A percentile compares a stretch with the other conserved stretches of the same genome.
phyloP scores from a whole-genome alignment of 2,888 invertebrate species.

The Cybosia mesomella region DNA sequence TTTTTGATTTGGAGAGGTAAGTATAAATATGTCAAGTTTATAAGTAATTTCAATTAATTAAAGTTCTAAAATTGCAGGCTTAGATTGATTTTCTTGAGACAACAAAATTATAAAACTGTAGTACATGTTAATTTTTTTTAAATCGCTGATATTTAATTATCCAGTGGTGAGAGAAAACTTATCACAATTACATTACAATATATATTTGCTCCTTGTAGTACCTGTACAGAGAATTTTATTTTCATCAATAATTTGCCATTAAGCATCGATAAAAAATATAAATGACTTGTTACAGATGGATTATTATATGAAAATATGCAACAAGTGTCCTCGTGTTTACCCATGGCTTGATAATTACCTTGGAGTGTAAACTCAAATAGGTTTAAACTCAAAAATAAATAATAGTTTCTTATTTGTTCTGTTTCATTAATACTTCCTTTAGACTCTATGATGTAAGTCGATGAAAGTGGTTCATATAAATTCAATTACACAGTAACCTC shows the following conservation, averaged over 20 bases:
- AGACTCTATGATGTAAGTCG: background rate
- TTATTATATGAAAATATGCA: conserved; percentile 80
- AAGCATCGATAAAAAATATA: background rate
- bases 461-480: background rate
- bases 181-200: too few relatives aligned
- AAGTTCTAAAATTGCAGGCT: too few relatives aligned
- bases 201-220: too few relatives aligned
- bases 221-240: background rate
- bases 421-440: background rate
- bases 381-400: background rate
- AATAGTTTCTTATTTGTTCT: background rate
- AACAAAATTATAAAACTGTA: too few relatives aligned
- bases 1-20: background rate
- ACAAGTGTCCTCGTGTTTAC: conserved; percentile 76
- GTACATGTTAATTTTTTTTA: background rate
- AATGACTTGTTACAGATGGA: conserved; percentile 47
- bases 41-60: too few relatives aligned
- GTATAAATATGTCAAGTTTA: too few relatives aligned
- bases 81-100: too few relatives aligned
- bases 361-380: conserved; percentile 55
- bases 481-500: too few relatives aligned
- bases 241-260: background rate
- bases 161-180: background rate
- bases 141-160: background rate
- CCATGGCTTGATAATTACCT: conserved; percentile 86